Base-by-base conservation (phyloP, 2,113 vertebrate genomes). In the Prionailurus bengalensis region DNA sequence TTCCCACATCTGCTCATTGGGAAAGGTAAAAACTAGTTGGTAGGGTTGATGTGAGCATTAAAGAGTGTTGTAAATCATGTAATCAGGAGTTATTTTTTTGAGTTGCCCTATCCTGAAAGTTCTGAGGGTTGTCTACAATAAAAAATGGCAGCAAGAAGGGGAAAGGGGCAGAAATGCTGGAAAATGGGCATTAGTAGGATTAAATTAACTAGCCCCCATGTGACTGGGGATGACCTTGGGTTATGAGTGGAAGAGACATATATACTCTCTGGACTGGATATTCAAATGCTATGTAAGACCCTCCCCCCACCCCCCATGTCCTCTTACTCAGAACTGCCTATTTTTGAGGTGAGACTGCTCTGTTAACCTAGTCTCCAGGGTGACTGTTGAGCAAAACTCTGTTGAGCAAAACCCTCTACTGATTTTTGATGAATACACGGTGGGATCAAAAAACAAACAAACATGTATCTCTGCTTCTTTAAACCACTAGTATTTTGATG, bases 301-400 rank as follows among this genome's bases (percentile, higher is more conserved):
- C 13, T 48, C 6, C 55, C 2, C 19, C 58, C 21, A 0, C 5
- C 7, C 12, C 27, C 16, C 45, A 1, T 55, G n/a, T 3, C 7
- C 27, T 73, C 39, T 42, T 70, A 53, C 31, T n/a, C 61, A n/a
- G 4, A 45, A 27, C 63, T 61, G 89, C 79, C 31, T 76, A 9
- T 4, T 36, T 71, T 27, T 48, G 76, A 78, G 65, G 12, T 39
- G 16, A 36, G 14, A 25, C 5, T 61, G 23, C 3, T 42, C 8
- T 2, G 3, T n/a, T 39, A 61, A 21, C 15, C n/a, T 80, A 55
- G 23, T 39, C 2, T 15, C 14, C 25, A 55, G 58, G 6, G 48
- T 16, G 55, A 55, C 16, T 8, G 15, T 55, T 31, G 53, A 96
- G 9, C 16, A 55, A 45, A 88, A 14, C 55, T 33, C 17, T 68